Conservation (phyloP, 2,888 invertebrate species). For the Malthinus seriepunctatus region DNA sequence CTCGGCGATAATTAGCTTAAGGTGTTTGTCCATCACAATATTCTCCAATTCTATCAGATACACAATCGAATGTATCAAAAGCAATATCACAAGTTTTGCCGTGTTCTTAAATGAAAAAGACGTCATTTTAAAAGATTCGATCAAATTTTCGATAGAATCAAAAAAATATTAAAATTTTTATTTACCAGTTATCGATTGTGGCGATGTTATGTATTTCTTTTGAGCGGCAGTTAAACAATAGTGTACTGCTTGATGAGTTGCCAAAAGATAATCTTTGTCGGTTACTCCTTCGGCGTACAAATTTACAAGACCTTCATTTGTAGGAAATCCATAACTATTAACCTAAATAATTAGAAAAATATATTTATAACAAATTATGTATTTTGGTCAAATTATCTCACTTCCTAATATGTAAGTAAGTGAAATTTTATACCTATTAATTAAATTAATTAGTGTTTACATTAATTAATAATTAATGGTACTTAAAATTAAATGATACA, state of each 20-base stretch:
- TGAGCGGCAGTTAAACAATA: slow-evolving; percentile 67
- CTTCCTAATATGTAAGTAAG: neutral
- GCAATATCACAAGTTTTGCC: slow-evolving; percentile 75
- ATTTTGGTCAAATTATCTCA: slow-evolving; percentile 1
- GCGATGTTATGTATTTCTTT: slow-evolving; percentile 42
- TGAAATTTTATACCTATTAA: neutral
- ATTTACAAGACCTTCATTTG: slow-evolving; percentile 70
- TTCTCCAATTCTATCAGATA: slow-evolving; percentile 76
- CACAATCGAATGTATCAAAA: slow-evolving; percentile 79
- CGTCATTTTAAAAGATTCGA: neutral
- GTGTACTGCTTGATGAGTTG: slow-evolving; percentile 71
- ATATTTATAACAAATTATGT: slow-evolving; percentile 3
- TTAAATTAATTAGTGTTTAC: neutral
- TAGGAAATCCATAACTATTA: slow-evolving; percentile 74
- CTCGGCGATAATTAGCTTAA: no score
- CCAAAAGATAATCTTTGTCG: slow-evolving; percentile 75
- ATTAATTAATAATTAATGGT: neutral
- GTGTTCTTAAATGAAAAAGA: slow-evolving; percentile 61
- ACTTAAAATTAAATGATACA: neutral
- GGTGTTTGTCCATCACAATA: slow-evolving; percentile 63
- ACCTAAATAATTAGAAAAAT: slow-evolving; percentile 56
- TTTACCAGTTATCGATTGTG: slow-evolving; percentile 45
- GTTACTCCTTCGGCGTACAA: slow-evolving; percentile 79
- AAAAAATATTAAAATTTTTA: neutral
- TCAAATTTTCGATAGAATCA: neutral